Base-by-base conservation (phyloP, 2,113 vertebrate species). In the Saccopteryx leptura region DNA sequence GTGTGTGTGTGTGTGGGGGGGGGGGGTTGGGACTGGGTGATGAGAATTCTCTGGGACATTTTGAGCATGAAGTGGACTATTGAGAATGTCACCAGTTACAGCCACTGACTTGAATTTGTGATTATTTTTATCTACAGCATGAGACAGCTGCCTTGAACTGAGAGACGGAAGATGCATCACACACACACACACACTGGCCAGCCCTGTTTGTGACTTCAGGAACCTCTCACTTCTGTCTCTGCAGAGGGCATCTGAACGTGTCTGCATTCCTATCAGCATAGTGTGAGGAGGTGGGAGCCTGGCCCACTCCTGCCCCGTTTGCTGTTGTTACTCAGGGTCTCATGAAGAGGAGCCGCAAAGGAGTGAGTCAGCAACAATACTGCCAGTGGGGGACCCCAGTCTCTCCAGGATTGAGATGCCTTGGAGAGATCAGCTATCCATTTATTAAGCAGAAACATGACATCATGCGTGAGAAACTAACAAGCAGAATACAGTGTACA, bases 1-100 rank as follows among this genome's bases (percentile, higher is more conserved):
- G 33, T n/a, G n/a, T n/a, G n/a, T n/a, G n/a, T n/a, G n/a, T 2
- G 0, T 13, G 13, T 12, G 33, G 10, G 18, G 31, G 12, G 2
- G 10, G 60, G 23, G 15, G 11, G 31, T 50, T 1, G 56, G 14
- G 23, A 1, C 21, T 14, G 65, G 4, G 81, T 48, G 24, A 7
- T 5, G 10, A 26, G 39, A 58, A 17, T 15, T 63, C 21, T 50
- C 8, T 28, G 17, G 24, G 21, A 74, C 18, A 4, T 68, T 58
- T 4, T 63, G 10, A 78, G 3, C 14, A 5, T 33, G 2, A 24
- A 1, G 7, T 23, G 28, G 56, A 4, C 54, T 84, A 8, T 60
- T 56, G 54, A n/a, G 50, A 60, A 65, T 39, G 50, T 83, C 2
- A n/a, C 19, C 4, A 21, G 2, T 46, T 66, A 28, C 1, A 15